phyloP scores from a whole-genome alignment of 2,113 vertebrate genomes.

The Serinus canaria region DNA sequence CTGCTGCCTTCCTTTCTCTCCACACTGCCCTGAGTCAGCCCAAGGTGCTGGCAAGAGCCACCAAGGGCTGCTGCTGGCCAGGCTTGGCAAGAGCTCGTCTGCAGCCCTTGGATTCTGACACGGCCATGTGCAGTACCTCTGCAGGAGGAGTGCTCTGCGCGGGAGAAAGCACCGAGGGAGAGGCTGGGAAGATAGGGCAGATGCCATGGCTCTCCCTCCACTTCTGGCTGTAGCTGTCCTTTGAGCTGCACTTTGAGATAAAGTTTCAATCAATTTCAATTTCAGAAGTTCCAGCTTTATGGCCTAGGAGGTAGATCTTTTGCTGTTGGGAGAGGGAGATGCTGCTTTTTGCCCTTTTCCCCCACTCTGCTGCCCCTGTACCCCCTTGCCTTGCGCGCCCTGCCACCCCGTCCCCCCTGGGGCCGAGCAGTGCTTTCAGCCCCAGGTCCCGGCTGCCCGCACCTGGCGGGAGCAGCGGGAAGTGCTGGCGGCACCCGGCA shows the following conservation, averaged over 20 bases:
- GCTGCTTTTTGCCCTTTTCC: neutral
- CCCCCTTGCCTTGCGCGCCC: rapidly evolving
- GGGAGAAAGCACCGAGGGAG: rapidly evolving
- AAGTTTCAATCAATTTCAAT: neutral
- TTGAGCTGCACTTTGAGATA: neutral
- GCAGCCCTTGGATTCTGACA: too few relatives aligned
- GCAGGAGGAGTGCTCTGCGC: neutral
- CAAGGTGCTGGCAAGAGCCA: too few relatives aligned
- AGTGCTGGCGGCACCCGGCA: neutral
- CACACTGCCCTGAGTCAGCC: too few relatives aligned
- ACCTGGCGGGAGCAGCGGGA: rapidly evolving
- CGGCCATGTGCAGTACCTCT: neutral
- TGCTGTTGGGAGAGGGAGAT: neutral
- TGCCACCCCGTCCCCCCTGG: too few relatives aligned
- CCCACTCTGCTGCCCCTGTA: too few relatives aligned
- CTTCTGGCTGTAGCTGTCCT: neutral
- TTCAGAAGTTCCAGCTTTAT: neutral
- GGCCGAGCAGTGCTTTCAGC: neutral
- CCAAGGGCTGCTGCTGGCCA: too few relatives aligned
- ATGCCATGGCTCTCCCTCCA: neutral
- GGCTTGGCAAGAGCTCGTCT: too few relatives aligned
- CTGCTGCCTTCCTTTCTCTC: too few relatives aligned
- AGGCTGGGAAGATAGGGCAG: neutral
- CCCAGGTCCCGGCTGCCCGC: neutral
- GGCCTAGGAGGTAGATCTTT: neutral